Evolutionary conservation across 2,888 invertebrate species (phyloP), one percentile per base, ranked within the genome.

Genomic region (Nyleta sp.): DNA sequence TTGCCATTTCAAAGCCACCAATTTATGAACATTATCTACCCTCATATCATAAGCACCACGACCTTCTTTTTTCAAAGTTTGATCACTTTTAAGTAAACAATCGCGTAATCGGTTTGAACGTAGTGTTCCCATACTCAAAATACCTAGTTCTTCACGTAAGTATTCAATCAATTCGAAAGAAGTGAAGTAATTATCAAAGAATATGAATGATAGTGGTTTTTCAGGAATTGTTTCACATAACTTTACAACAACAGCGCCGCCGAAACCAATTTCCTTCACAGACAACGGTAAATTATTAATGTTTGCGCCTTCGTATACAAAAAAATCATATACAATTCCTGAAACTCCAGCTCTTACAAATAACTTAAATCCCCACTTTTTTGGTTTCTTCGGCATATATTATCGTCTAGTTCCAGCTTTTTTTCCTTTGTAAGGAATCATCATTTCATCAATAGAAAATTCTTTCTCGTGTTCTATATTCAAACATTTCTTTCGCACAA

Each of bases 1-100:
- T 15, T 59, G 67, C 81, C 81, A 84, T 74, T 84, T 84, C 10
- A 81, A 71, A n/a, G 82, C 60, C 50, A 80, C 72, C 46, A 82
- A 42, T 67, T 62, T 57, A 48, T 60, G 60, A 18, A 28, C 38
- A 55, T 67, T 48, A 10, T 59, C 59, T 31, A 64, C 40, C 44
- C 67, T 76, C 65, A 77, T 81, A 53, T 60, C 42, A 22, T 67
- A 68, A 31, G 55, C 62, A 38, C 82, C 82, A 60, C 83, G 64
- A 20, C 50, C 57, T 35, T 53, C 64, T 80, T 78, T 44, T 79
- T 78, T 6, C 77, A 80, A 50, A 85, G 55, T 35, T 84, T 74
- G 17, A 35, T 86, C 82, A 31, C 62, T 60, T 71, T 72, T 31
- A 17, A 81, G 62, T 20, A 70, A 60, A 6, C 80, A 79, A 17